A percentile compares a stretch with the other conserved stretches of the same genome.
phyloP scores from a whole-genome alignment of 2,113 vertebrate species.

The Pollimyrus isidori region DNA sequence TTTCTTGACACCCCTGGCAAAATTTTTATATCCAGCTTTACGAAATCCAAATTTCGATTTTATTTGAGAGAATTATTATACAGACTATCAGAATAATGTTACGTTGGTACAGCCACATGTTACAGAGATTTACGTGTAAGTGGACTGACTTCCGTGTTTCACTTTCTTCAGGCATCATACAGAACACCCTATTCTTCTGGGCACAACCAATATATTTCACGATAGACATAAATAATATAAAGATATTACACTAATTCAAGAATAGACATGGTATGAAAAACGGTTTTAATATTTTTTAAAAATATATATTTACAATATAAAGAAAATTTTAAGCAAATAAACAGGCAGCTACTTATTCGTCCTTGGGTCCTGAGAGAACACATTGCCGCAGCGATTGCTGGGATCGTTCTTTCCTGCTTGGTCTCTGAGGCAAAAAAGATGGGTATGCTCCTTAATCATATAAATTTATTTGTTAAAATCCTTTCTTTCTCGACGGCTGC shows the following conservation, averaged over 20 bases:
- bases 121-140: background rate
- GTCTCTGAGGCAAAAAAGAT: conserved; percentile 56
- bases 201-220: background rate
- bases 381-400: conserved; percentile 57
- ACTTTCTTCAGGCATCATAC: background rate
- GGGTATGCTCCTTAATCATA: conserved; percentile 49
- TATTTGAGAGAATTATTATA: background rate
- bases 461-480: rapidly evolving
- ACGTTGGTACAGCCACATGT: background rate
- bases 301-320: background rate
- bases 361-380: conserved; percentile 39
- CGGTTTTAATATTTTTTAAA: background rate
- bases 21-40: background rate
- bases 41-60: background rate
- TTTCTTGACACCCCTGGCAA: background rate
- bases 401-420: conserved; percentile 62
- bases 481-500: background rate
- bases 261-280: background rate
- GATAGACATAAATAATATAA: background rate
- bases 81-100: background rate
- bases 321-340: background rate
- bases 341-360: conserved; percentile 37
- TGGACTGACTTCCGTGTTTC: background rate
- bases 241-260: too few species aligned
- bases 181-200: background rate